A percentile compares a stretch with the other conserved stretches of the same genome.
These are phyloP conservation scores for Vanacampus margaritifer DNA, from an alignment of 2,113 vertebrate species.

Conservation along the genomic window DNA sequence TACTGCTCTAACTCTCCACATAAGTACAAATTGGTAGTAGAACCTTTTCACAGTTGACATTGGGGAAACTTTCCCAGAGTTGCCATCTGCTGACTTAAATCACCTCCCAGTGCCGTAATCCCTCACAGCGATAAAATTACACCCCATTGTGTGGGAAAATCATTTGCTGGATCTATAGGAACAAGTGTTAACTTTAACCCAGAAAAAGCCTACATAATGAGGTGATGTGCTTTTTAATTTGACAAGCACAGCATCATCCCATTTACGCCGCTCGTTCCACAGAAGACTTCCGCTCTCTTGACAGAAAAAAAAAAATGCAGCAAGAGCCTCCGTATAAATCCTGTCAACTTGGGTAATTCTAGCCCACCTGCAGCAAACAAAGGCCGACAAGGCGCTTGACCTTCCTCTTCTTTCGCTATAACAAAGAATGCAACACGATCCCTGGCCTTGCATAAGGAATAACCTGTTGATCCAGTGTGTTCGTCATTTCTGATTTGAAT, in stretches of 20 bases:
- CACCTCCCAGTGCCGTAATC: slow-evolving; percentile 59
- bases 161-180: slow-evolving; percentile 50
- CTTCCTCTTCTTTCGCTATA: slow-evolving; percentile 55
- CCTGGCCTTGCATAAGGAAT: slow-evolving; percentile 45
- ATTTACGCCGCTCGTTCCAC: slow-evolving; percentile 40
- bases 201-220: slow-evolving; percentile 50
- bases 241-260: slow-evolving; percentile 42
- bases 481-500: slow-evolving; percentile 18
- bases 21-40: slow-evolving; percentile 43
- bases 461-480: slow-evolving; percentile 36
- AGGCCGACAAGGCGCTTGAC: slow-evolving; percentile 58
- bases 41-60: slow-evolving; percentile 34
- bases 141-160: slow-evolving; percentile 67
- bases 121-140: slow-evolving; percentile 64
- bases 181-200: slow-evolving; percentile 37
- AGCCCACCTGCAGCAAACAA: slow-evolving; percentile 62
- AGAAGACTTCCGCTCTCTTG: slow-evolving; percentile 49
- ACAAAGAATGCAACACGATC: slow-evolving; percentile 63
- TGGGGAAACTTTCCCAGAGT: slow-evolving; percentile 56
- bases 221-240: slow-evolving; percentile 46
- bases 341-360: slow-evolving; percentile 63
- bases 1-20: not conserved
- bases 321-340: slow-evolving; percentile 53
- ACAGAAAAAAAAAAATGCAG: slow-evolving; percentile 40
- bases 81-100: slow-evolving; percentile 58